These are phyloP conservation scores for Bryconaethiops microstoma DNA, from an alignment of 2,797 vertebrate genomes.

Conservation along the genomic window DNA sequence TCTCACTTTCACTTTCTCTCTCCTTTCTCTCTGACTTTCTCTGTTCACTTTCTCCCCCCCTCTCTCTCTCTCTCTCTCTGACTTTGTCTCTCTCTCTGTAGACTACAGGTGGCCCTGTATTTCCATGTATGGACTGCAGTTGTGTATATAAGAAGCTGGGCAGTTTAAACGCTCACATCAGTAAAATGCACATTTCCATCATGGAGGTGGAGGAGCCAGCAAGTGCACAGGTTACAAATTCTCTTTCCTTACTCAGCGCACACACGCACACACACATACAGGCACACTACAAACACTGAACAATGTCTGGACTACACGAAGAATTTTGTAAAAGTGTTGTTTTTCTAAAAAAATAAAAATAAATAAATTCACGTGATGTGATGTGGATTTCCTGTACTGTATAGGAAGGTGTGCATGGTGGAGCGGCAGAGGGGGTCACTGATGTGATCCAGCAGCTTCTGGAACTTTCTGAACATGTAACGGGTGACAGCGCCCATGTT, in stretches of 20 bases:
- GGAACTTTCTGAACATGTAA: constrained; percentile 92
- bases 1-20: background rate
- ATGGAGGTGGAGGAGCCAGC: constrained; percentile 80
- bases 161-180: constrained; percentile 97
- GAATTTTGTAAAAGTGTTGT: too few species aligned
- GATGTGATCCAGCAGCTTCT: constrained; percentile 98
- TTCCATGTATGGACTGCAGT: constrained; percentile 93
- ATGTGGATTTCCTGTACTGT: background rate
- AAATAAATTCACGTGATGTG: too few species aligned
- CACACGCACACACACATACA: background rate
- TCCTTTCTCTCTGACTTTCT: too few species aligned
- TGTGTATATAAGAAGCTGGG: constrained; percentile 97
- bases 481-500: constrained; percentile 81
- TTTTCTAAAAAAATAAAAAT: too few species aligned
- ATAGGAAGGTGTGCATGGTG: constrained; percentile 71
- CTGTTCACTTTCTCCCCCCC: background rate
- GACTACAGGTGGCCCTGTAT: constrained; percentile 75
- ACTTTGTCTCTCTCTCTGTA: constrained; percentile 50
- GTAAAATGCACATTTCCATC: constrained; percentile 95
- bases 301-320: too few species aligned
- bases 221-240: constrained; percentile 68
- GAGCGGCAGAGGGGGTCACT: constrained; percentile 80
- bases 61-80: constrained; percentile 8
- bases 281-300: too few species aligned
- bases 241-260: background rate